Evolutionary conservation across 2,888 invertebrate genomes (phyloP).

Genomic region (Lepidochrysops patricia): DNA sequence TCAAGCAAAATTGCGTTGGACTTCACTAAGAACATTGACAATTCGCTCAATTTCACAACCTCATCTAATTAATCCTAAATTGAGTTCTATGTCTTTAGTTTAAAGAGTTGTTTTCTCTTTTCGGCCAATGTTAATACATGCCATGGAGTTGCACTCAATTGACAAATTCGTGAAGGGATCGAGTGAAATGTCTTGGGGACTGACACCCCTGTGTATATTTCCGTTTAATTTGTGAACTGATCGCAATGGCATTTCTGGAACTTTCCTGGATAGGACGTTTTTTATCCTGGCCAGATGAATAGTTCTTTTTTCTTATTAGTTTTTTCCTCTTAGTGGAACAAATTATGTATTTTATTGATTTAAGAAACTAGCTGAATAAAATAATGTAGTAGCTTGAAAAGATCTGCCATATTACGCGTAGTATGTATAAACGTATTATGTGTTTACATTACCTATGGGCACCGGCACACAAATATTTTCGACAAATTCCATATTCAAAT

Average conservation of each 20-base stretch:
- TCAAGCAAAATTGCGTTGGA: background rate
- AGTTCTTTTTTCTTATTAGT: too few species aligned
- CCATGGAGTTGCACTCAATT: slow-evolving; percentile 5
- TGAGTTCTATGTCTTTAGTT: background rate
- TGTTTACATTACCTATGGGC: background rate
- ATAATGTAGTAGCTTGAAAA: too few species aligned
- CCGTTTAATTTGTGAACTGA: background rate
- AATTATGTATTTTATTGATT: too few species aligned
- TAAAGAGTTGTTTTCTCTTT: background rate
- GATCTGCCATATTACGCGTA: too few species aligned
- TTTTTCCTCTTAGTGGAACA: too few species aligned
- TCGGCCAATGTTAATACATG: background rate
- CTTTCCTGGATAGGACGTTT: background rate
- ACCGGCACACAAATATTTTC: background rate
- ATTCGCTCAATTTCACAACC: background rate
- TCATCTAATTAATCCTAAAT: background rate
- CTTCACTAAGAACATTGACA: background rate
- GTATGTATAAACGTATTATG: too few species aligned
- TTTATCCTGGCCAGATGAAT: background rate
- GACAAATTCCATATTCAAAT: background rate
- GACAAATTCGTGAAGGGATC: slow-evolving; percentile 3
- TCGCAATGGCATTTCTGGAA: background rate
- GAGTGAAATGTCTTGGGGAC: background rate
- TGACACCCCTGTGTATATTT: background rate
- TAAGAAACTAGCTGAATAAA: too few species aligned